phyloP scores from a whole-genome alignment of 2,888 invertebrate genomes.

The Apotomis turbidana region DNA sequence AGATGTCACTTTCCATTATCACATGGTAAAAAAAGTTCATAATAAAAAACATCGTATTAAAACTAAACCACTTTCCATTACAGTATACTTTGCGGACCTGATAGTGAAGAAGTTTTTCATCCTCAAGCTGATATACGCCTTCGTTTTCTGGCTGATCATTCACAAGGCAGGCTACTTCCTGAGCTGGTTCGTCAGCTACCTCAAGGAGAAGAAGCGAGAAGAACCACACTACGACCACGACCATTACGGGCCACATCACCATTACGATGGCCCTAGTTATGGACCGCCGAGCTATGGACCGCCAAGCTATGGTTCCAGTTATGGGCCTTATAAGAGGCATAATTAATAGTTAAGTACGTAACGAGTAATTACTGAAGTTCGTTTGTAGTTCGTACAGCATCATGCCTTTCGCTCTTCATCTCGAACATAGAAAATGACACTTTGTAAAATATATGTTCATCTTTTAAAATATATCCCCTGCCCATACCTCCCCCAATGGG shows the following conservation, averaged over 20 bases:
- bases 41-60: too few species aligned
- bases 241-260: conserved; percentile 47
- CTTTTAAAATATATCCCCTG: too few species aligned
- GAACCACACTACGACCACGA: conserved; percentile 55
- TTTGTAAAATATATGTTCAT: too few species aligned
- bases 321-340: conserved; percentile 53
- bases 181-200: conserved; percentile 71
- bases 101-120: conserved; percentile 75
- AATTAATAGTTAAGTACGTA: conserved; percentile 43
- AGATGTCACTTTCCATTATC: too few species aligned
- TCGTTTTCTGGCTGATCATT: conserved; percentile 72
- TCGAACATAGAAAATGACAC: too few species aligned
- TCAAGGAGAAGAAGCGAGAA: conserved; percentile 66
- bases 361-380: too few species aligned
- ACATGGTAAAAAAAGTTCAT: too few species aligned
- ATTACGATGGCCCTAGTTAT: conserved; percentile 54
- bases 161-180: conserved; percentile 80
- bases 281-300: conserved; percentile 45
- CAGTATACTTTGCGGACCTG: conserved; percentile 75
- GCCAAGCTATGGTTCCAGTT: conserved; percentile 36
- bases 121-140: conserved; percentile 73
- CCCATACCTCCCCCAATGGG: too few species aligned
- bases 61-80: conserved; percentile 44
- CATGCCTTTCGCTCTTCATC: too few species aligned
- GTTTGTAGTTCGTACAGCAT: too few species aligned